Base-by-base conservation (phyloP, 2,888 invertebrate species). In the Molanna angustata region DNA sequence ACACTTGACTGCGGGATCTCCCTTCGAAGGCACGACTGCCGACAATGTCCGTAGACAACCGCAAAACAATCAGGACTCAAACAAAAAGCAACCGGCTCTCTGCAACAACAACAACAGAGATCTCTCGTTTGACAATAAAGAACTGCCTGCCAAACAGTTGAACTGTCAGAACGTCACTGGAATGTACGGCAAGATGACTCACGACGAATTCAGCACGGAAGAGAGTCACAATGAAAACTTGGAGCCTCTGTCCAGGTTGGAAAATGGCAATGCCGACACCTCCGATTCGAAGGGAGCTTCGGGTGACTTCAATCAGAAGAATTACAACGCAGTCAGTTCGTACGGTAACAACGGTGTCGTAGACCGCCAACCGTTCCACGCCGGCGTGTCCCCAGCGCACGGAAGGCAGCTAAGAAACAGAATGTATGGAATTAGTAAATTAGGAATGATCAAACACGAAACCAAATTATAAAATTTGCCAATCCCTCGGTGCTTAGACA, bases 391-490 rank as follows among this genome's bases (percentile, higher is more conserved):
- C 14, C 68, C 69, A 6, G 65, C 68, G 21, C 65, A 66, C 57
- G 69, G 68, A 51, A 67, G 69, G 61, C 73, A 67, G 51, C 61
- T 72, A 57, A 61, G 71, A 53, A 60, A 57, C 49, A 52, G 65
- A 61, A 52, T 64, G 62, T 37, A 57, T 27, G 59, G 59, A 2
- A 52, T 59, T 3, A 52, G 46, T 11, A 59, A 69, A 47, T 68
- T 68, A 44, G 72, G 69, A 50, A 70, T 71, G 19, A 72, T 74
- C 62, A 77, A 82, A 57, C 84, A 83, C 1, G 82, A 84, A 68
- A 84, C 83, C 17, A 82, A 83, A 62, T 69, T 76, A 64, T 76
- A 66, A 69, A n/a, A n/a, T n/a, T n/a, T n/a, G n/a, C n/a, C n/a
- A n/a, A n/a, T n/a, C n/a, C n/a, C n/a, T n/a, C n/a, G n/a, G n/a